Evolutionary conservation across 2,888 invertebrate genomes (phyloP).

Genomic region (Odontothrips loti): DNA sequence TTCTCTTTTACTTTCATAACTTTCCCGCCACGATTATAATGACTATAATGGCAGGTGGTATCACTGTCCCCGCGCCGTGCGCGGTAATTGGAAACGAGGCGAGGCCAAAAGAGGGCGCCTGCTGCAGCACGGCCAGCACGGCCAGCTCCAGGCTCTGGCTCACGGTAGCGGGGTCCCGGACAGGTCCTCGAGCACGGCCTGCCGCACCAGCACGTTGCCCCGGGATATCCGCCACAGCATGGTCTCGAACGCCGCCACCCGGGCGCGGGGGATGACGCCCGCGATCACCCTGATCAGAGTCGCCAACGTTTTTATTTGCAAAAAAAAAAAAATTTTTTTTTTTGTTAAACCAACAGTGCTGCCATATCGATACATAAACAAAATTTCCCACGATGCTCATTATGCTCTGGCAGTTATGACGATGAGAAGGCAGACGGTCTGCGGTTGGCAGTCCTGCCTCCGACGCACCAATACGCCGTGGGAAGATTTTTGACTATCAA

Average conservation of each 20-base stretch:
- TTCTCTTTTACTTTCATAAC: neutral
- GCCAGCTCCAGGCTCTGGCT: constrained; percentile 41
- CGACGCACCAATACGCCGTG: too few species aligned
- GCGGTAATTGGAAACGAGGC: too few species aligned
- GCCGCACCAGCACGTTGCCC: constrained; percentile 84
- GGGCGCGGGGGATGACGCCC: constrained; percentile 85
- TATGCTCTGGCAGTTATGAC: too few species aligned
- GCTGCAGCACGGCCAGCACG: neutral
- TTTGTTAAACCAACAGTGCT: too few species aligned
- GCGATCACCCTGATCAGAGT: constrained; percentile 68
- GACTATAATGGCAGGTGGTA: neutral
- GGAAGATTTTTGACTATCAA: too few species aligned
- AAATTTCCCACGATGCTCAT: too few species aligned
- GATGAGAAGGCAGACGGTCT: too few species aligned
- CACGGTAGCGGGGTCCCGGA: constrained; percentile 82
- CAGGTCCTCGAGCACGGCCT: constrained; percentile 78
- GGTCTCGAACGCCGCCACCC: constrained; percentile 79
- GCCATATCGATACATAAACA: too few species aligned
- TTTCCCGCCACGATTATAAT: neutral
- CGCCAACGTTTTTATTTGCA: too few species aligned
- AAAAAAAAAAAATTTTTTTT: too few species aligned
- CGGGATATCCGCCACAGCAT: constrained; percentile 92
- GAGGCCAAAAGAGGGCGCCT: neutral
- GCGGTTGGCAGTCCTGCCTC: too few species aligned
- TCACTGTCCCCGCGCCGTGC: neutral